These are phyloP conservation scores for Pediacus dermestoides DNA, from an alignment of 2,888 invertebrate genomes.

Conservation along the genomic window DNA sequence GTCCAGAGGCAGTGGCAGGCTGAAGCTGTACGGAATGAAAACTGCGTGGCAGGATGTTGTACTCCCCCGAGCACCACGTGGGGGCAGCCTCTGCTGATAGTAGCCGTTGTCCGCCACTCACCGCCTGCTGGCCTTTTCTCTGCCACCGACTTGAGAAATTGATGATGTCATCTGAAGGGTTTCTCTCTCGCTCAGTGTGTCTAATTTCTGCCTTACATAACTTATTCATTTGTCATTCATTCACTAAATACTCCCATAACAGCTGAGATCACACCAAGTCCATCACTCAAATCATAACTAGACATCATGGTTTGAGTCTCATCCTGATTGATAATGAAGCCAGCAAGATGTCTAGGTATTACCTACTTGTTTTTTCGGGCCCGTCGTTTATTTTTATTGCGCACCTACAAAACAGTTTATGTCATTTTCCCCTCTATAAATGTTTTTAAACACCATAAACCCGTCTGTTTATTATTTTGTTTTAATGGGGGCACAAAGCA, in stretches of 20 bases:
- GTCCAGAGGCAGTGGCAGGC: constrained; percentile 19
- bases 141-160: constrained; percentile 22
- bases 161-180: constrained; percentile 27
- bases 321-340: no score
- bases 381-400: no score
- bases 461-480: no score
- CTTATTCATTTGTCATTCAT: constrained; percentile 18
- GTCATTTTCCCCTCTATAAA: no score
- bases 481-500: neutral
- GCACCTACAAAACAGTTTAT: no score
- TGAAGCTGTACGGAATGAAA: constrained; percentile 22
- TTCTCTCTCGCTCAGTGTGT: constrained; percentile 15
- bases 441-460: no score
- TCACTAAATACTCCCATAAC: no score
- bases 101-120: constrained; percentile 24
- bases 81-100: constrained; percentile 16
- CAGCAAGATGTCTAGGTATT: no score
- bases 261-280: no score
- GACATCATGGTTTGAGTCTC: no score
- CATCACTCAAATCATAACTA: no score
- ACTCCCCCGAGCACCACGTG: constrained; percentile 20
- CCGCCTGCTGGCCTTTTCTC: constrained; percentile 21
- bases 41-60: constrained; percentile 12
- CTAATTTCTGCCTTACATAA: constrained; percentile 20
- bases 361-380: no score